Percentiles rank a stretch among this genome's conserved stretches.
Evolutionary conservation across 2,797 vertebrate species (phyloP).

Genomic region (Anguilla megastoma): DNA sequence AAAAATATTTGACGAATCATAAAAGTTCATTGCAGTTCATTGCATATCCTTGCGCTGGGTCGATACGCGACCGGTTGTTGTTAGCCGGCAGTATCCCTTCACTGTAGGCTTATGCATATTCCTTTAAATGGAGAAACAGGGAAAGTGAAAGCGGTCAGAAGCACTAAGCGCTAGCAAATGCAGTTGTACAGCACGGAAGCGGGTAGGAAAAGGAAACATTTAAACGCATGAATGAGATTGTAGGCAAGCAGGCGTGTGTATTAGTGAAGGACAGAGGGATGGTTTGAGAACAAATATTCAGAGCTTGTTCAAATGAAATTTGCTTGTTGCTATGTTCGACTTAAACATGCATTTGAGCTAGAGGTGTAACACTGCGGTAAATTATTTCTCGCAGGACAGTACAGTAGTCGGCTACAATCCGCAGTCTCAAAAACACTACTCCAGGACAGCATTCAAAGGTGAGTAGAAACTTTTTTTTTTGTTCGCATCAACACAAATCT

Average conservation of each 20-base stretch:
- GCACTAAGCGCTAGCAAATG: not conserved
- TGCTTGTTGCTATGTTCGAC: not conserved
- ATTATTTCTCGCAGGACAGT: not conserved
- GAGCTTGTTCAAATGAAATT: not conserved
- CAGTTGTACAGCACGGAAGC: conserved; percentile 27
- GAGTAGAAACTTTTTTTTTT: conserved; percentile 31
- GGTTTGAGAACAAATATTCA: not conserved
- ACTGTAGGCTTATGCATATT: not conserved
- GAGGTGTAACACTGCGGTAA: not conserved
- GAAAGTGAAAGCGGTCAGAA: conserved; percentile 27
- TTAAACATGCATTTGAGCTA: conserved; percentile 1
- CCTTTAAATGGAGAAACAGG: not conserved
- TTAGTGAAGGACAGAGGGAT: not conserved
- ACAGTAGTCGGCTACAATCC: not conserved
- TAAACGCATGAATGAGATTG: conserved; percentile 40
- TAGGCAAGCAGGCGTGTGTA: conserved; percentile 4
- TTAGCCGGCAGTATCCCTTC: not conserved
- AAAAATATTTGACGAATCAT: conserved; percentile 39
- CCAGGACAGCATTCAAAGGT: conserved; percentile 21
- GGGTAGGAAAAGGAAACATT: conserved; percentile 51
- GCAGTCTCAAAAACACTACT: not conserved
- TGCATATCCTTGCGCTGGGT: conserved; percentile 24
- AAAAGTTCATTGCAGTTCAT: conserved; percentile 37
- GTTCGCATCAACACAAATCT: not conserved
- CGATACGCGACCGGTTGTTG: conserved; percentile 11